Evolutionary conservation across 2,113 vertebrate genomes (phyloP).

Genomic region (Ctenodactylus gundi): DNA sequence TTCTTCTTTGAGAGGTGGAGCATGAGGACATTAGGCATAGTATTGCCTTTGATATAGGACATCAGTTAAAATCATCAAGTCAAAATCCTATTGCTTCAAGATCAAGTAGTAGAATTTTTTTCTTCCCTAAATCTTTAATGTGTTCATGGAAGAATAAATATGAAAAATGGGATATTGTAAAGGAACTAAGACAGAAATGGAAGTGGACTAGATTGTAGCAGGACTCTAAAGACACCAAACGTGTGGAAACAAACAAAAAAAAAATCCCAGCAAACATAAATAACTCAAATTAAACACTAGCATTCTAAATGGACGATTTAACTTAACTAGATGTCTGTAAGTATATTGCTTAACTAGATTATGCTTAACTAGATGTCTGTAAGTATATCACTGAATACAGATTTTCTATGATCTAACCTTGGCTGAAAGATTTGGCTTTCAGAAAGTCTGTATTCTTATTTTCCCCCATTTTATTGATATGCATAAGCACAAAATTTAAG

Average conservation of each 20-base stretch:
- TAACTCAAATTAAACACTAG: not conserved
- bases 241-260: not conserved
- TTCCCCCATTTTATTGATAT: too few relatives aligned
- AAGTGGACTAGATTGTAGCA: not conserved
- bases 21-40: fast-evolving
- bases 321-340: not conserved
- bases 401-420: not conserved
- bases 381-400: not conserved
- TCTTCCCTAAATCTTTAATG: not conserved
- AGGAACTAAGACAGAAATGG: not conserved
- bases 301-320: too few relatives aligned
- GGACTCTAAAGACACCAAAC: not conserved
- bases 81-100: not conserved
- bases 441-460: too few relatives aligned
- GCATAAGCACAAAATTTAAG: too few relatives aligned
- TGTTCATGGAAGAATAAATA: not conserved
- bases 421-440: not conserved
- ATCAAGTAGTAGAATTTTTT: not conserved
- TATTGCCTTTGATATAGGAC: not conserved
- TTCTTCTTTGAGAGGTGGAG: not conserved
- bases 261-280: not conserved
- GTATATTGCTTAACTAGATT: not conserved
- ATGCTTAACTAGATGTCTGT: not conserved
- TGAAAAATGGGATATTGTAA: not conserved
- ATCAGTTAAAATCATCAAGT: not conserved